These are phyloP conservation scores for Melinaea marsaeus DNA, from an alignment of 2,888 invertebrate species.

Conservation along the genomic window DNA sequence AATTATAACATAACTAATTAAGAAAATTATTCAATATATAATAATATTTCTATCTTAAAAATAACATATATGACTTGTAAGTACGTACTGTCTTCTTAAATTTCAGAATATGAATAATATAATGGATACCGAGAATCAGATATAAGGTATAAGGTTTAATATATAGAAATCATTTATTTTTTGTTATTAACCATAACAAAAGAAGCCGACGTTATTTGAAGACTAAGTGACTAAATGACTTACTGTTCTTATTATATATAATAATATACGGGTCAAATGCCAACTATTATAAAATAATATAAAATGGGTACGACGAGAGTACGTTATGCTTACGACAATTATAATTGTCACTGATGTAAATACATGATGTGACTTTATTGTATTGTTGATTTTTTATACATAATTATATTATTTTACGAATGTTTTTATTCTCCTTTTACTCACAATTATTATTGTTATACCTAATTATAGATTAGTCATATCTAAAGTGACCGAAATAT, in stretches of 20 bases:
- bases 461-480: conserved; percentile 59
- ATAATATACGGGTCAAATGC: conserved; percentile 46
- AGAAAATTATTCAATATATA: neutral
- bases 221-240: neutral
- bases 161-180: too few species aligned
- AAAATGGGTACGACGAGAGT: conserved; percentile 62
- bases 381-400: conserved; percentile 62
- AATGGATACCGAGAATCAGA: too few species aligned
- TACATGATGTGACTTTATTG: conserved; percentile 66
- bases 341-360: conserved; percentile 34
- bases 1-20: neutral
- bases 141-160: too few species aligned
- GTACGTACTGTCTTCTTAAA: too few species aligned
- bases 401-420: conserved; percentile 58
- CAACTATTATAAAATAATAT: conserved; percentile 53
- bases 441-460: conserved; percentile 59
- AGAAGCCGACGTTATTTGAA: neutral
- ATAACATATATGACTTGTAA: too few species aligned
- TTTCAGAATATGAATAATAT: too few species aligned
- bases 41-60: neutral
- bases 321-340: conserved; percentile 43
- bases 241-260: conserved; percentile 7
- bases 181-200: neutral
- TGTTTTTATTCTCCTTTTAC: conserved; percentile 59
- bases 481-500: conserved; percentile 60